Evolutionary conservation across 2,888 invertebrate species (phyloP).

Genomic region (Anarsia innoxiella): DNA sequence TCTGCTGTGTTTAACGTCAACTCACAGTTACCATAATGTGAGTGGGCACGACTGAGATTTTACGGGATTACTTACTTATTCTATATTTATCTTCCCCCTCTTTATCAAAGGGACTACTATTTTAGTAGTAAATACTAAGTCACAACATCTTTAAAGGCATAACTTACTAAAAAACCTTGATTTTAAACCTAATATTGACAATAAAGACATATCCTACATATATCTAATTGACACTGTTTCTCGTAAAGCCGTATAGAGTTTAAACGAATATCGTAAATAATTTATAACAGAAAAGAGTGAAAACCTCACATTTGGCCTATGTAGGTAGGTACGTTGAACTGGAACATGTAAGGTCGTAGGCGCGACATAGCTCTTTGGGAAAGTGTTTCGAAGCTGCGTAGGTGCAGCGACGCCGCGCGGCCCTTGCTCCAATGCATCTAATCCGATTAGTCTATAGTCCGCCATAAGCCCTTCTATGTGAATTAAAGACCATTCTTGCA

Average conservation of each 20-base stretch:
- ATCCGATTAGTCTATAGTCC: slow-evolving; percentile 51
- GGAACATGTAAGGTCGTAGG: slow-evolving; percentile 50
- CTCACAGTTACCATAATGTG: slow-evolving; percentile 2
- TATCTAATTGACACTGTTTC: too few species aligned
- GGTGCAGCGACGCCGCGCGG: slow-evolving; percentile 42
- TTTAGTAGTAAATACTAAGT: too few species aligned
- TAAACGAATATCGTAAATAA: too few species aligned
- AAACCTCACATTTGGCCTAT: slow-evolving; percentile 41
- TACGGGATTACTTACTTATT: too few species aligned
- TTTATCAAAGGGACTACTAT: too few species aligned
- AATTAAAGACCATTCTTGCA: slow-evolving; percentile 33
- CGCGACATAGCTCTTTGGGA: slow-evolving; percentile 50
- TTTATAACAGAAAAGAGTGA: slow-evolving; percentile 33
- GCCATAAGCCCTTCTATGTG: slow-evolving; percentile 25
- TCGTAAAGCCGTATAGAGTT: too few species aligned
- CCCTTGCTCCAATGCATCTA: slow-evolving; percentile 37
- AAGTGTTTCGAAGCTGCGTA: slow-evolving; percentile 57
- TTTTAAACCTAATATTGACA: too few species aligned
- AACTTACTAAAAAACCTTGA: too few species aligned
- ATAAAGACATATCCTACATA: too few species aligned
- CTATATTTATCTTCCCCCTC: too few species aligned
- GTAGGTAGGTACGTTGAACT: slow-evolving; percentile 45
- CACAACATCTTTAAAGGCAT: too few species aligned
- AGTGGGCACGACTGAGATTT: too few species aligned
- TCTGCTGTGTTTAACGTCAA: not conserved